Conservation (phyloP, 37 sponge, comb jelly and placozoan species). For the Dysidea cf. avara region DNA sequence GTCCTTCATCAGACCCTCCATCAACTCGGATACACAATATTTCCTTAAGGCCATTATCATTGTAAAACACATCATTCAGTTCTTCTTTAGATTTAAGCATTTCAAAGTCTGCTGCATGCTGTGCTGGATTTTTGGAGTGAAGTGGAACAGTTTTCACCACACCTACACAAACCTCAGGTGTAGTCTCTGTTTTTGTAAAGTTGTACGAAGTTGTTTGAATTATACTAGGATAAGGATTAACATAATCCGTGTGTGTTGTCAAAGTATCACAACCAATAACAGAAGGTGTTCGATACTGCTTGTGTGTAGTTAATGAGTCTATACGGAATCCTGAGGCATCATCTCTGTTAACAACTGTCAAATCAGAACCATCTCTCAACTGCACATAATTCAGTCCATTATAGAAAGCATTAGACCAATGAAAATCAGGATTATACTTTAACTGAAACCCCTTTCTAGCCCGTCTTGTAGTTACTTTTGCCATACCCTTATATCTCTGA, state of each 20-base stretch:
- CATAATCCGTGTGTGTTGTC: slow-evolving; percentile 6
- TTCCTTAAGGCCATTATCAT: too few species aligned
- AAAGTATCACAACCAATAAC: background rate
- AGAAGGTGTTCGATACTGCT: background rate
- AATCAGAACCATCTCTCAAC: background rate
- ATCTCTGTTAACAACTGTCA: slow-evolving; percentile 5
- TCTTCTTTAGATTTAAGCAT: too few species aligned
- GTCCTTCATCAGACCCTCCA: too few species aligned
- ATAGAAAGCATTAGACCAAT: slow-evolving; percentile 37
- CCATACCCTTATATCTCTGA: slow-evolving; percentile 14
- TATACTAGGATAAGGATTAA: slow-evolving; percentile 1
- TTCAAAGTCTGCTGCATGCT: slow-evolving; percentile 1
- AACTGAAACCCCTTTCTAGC: slow-evolving; percentile 37
- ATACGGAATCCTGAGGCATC: slow-evolving; percentile 24
- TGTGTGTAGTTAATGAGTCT: slow-evolving; percentile 6
- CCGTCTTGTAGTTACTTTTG: slow-evolving; percentile 16
- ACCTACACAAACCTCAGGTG: slow-evolving; percentile 25
- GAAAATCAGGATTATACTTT: slow-evolving; percentile 33
- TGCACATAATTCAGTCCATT: slow-evolving; percentile 3
- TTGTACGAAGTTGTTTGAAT: slow-evolving; percentile 22
- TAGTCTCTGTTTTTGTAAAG: slow-evolving; percentile 1
- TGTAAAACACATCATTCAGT: too few species aligned
- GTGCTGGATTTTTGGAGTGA: background rate
- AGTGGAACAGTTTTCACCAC: slow-evolving; percentile 19
- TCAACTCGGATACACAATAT: too few species aligned